Conservation (phyloP, 2,113 vertebrate genomes). For the Ochotona princeps region DNA sequence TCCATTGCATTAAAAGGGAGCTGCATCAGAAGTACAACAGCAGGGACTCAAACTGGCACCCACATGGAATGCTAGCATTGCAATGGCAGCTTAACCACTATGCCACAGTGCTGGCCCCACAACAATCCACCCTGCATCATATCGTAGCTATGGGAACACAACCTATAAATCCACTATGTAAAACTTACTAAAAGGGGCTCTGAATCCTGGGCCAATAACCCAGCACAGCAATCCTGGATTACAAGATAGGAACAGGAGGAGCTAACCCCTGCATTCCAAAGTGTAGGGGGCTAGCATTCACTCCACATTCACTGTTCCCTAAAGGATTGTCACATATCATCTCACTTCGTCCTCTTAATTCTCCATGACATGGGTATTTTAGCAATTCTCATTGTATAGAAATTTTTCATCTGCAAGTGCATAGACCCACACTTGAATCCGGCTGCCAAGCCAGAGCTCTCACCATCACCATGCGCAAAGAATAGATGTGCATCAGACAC, state of each 20-base stretch:
- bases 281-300: not conserved
- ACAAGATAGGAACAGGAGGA: not conserved
- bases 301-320: not conserved
- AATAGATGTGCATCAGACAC: not conserved
- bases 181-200: conserved; percentile 11
- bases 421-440: not conserved
- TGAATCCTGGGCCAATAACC: not conserved
- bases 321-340: not conserved
- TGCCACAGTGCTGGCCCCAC: no score
- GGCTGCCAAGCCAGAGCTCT: not conserved
- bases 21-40: no score
- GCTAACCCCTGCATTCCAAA: not conserved
- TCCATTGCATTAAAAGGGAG: no score
- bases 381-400: conserved; percentile 40
- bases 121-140: not conserved
- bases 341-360: not conserved
- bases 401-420: not conserved
- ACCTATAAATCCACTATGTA: not conserved
- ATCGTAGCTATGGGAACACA: not conserved
- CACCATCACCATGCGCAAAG: not conserved
- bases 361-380: not conserved
- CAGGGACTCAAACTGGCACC: no score
- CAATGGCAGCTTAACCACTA: no score
- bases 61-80: no score
- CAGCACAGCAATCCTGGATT: not conserved